phyloP scores from a whole-genome alignment of 2,888 invertebrate genomes.

The Willowsia nigromaculata region DNA sequence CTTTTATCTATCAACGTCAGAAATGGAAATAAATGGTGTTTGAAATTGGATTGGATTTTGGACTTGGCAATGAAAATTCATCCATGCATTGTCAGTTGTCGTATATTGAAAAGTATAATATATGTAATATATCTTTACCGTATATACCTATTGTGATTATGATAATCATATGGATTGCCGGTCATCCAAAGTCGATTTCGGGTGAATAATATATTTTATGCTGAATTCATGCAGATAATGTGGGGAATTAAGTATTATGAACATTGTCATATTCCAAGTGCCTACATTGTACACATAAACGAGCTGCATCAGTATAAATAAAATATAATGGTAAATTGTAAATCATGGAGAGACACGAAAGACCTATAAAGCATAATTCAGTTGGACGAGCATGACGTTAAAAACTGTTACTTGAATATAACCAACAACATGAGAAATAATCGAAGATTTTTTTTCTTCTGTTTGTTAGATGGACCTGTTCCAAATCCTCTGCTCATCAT shows the following conservation, averaged over 20 bases:
- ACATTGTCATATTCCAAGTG: background rate
- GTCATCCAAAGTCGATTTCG: slow-evolving; percentile 9
- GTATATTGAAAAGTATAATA: background rate
- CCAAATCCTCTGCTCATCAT: slow-evolving; percentile 50
- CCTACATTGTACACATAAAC: background rate
- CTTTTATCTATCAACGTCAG: slow-evolving; percentile 9
- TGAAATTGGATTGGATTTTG: slow-evolving; percentile 9
- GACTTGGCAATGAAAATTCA: background rate
- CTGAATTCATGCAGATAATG: background rate
- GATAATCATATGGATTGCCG: slow-evolving; percentile 50
- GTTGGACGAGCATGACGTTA: slow-evolving; percentile 14
- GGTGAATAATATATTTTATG: slow-evolving; percentile 21
- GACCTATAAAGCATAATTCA: slow-evolving; percentile 46
- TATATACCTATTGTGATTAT: slow-evolving; percentile 45
- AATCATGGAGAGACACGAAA: slow-evolving; percentile 58
- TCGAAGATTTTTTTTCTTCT: background rate
- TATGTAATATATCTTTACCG: background rate
- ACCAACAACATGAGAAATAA: background rate
- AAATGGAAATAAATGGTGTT: slow-evolving; percentile 20
- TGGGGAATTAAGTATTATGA: background rate
- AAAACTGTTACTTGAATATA: background rate
- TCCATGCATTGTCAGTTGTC: background rate
- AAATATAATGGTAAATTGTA: slow-evolving; percentile 33
- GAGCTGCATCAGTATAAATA: background rate
- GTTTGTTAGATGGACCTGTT: slow-evolving; percentile 48